Evolutionary conservation across 2,797 vertebrate genomes (phyloP).

Genomic region (Potorous gilbertii): DNA sequence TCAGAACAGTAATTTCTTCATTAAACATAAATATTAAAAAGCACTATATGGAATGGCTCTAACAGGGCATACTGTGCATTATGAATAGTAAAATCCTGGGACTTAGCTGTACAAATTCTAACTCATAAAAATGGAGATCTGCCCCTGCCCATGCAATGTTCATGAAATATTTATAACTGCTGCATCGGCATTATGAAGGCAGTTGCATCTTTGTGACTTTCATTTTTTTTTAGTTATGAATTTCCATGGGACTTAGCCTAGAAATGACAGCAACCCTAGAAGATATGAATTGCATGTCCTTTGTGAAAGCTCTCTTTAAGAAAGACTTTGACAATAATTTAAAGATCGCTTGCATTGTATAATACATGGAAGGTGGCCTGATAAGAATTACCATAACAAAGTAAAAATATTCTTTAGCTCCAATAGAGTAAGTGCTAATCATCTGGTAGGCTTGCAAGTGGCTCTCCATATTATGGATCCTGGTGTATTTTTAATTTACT

Average conservation of each 20-base stretch:
- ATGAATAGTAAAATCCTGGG: conserved; percentile 78
- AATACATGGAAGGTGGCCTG: conserved; percentile 59
- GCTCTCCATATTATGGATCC: conserved; percentile 49
- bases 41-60: conserved; percentile 67
- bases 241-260: conserved; percentile 81
- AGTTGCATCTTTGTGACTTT: conserved; percentile 81
- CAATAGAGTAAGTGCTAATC: conserved; percentile 53
- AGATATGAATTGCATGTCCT: conserved; percentile 74
- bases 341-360: conserved; percentile 67
- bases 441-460: conserved; percentile 42
- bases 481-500: conserved; percentile 44
- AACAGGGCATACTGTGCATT: conserved; percentile 72
- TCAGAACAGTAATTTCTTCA: conserved; percentile 72
- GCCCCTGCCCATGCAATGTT: conserved; percentile 72
- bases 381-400: conserved; percentile 38
- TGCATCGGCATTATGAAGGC: conserved; percentile 70
- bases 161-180: conserved; percentile 83
- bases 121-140: conserved; percentile 82
- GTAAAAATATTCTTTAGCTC: conserved; percentile 65
- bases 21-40: conserved; percentile 80
- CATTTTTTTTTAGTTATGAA: conserved; percentile 83
- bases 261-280: conserved; percentile 78
- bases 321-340: conserved; percentile 74
- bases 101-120: conserved; percentile 77
- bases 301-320: conserved; percentile 75